These are phyloP conservation scores for Leptinotarsa defecta DNA, from an alignment of 1,140 invertebrate genomes.

Conservation along the genomic window DNA sequence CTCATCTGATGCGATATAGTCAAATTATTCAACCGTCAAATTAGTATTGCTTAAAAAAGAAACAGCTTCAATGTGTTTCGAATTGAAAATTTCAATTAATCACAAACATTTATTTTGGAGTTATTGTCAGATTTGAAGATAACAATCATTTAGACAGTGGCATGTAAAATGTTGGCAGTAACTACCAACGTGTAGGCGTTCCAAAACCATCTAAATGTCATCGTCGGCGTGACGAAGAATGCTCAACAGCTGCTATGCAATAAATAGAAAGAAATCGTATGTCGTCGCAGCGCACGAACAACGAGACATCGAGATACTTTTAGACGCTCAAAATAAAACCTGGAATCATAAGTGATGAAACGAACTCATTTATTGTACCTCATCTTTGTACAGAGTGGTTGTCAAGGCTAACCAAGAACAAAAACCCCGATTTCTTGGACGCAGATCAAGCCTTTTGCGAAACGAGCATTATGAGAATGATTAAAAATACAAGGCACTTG, in stretches of 20 bases:
- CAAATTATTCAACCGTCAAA: no score
- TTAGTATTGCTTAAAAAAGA: no score
- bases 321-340: slow-evolving; percentile 22
- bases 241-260: slow-evolving; percentile 35
- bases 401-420: background rate
- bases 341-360: slow-evolving; percentile 16
- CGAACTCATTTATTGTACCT: slow-evolving; percentile 9
- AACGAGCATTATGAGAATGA: no score
- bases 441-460: no score
- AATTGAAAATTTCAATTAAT: background rate
- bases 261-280: slow-evolving; percentile 33
- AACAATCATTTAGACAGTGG: slow-evolving; percentile 24
- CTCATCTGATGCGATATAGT: no score
- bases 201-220: slow-evolving; percentile 40
- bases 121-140: slow-evolving; percentile 17
- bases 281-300: background rate
- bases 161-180: slow-evolving; percentile 31
- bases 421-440: no score
- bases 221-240: slow-evolving; percentile 31
- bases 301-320: slow-evolving; percentile 17
- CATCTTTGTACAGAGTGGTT: background rate
- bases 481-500: no score
- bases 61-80: no score
- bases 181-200: slow-evolving; percentile 35
- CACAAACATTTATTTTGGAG: background rate